Conservation (phyloP, 2,113 vertebrate species). For the Malurus melanocephalus region DNA sequence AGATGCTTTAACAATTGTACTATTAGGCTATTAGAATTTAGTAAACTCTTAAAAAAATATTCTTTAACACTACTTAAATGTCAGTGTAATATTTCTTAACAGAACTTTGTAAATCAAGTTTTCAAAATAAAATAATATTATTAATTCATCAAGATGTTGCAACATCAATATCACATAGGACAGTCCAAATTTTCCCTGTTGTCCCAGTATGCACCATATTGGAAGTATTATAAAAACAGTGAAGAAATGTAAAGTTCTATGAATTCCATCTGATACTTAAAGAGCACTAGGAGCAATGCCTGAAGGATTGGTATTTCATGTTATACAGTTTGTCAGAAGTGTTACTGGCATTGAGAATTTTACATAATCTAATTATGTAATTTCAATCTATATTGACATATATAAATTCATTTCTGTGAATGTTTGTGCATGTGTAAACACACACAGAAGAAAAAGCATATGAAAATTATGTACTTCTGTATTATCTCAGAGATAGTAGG, state of each 20-base stretch:
- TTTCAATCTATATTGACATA: not conserved
- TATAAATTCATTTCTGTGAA: not conserved
- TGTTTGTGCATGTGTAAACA: not conserved
- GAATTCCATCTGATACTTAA: not conserved
- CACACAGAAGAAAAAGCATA: not conserved
- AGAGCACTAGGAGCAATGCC: not conserved
- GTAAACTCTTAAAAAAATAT: not conserved
- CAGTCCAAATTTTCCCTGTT: not conserved
- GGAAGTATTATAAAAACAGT: not conserved
- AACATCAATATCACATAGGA: not conserved
- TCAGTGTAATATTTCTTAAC: not conserved
- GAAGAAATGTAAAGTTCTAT: not conserved
- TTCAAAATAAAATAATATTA: not conserved
- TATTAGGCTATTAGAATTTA: not conserved
- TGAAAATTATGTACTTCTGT: not conserved
- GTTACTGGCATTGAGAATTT: not conserved
- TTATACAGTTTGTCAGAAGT: not conserved
- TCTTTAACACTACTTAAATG: not conserved
- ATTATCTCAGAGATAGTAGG: not conserved
- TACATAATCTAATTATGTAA: not conserved
- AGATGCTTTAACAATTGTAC: not conserved
- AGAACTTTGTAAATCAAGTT: not conserved
- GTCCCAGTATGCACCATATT: not conserved
- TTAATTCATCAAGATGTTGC: not conserved
- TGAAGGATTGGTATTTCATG: not conserved